Conservation (phyloP, 2,888 invertebrate species). For the Hofmannophila pseudospretella region DNA sequence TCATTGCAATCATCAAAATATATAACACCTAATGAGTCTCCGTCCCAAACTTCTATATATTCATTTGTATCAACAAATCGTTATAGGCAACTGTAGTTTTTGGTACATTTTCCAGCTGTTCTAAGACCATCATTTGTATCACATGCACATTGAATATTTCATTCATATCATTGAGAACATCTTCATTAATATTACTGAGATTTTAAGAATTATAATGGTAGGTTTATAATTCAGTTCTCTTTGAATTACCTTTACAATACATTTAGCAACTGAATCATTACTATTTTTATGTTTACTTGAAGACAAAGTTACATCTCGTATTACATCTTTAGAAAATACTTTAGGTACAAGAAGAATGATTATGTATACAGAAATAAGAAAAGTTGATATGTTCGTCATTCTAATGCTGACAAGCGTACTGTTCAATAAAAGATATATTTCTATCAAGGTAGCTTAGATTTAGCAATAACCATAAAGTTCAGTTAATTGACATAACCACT, state of each 20-base stretch:
- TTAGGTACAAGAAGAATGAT: no score
- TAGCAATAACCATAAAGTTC: no score
- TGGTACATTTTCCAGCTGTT: slow-evolving; percentile 9
- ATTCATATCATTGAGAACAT: slow-evolving; percentile 14
- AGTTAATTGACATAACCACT: no score
- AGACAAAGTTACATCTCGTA: no score
- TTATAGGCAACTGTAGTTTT: not conserved
- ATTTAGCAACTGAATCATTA: not conserved
- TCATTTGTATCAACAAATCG: no score
- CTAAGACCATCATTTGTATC: slow-evolving; percentile 16
- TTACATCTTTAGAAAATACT: no score
- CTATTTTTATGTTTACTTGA: no score
- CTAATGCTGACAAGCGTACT: no score
- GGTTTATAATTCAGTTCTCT: not conserved
- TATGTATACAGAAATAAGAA: no score
- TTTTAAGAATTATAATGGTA: slow-evolving; percentile 15
- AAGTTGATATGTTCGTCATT: no score
- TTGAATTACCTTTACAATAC: not conserved
- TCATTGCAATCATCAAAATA: slow-evolving; percentile 26
- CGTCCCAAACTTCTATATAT: slow-evolving; percentile 4
- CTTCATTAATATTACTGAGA: slow-evolving; percentile 9
- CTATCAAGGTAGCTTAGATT: no score
- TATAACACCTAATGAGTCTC: slow-evolving; percentile 19
- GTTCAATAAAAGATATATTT: no score
- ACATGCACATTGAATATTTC: slow-evolving; percentile 4